Base-by-base conservation (phyloP, 2,888 invertebrate genomes). In the Didymodactylos carnosus region DNA sequence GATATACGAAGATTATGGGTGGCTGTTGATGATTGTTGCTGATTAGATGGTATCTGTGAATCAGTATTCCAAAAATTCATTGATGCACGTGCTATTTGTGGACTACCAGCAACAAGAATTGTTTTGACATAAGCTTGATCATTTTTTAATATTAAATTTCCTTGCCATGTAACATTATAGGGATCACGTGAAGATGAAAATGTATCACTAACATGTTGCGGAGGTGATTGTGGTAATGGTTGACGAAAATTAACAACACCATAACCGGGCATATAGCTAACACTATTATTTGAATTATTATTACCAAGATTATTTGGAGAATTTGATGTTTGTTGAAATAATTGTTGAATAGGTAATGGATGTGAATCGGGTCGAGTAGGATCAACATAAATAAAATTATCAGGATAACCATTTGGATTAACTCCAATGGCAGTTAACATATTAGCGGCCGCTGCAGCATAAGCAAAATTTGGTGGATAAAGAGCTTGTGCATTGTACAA, bases 1-100 rank as follows among this genome's bases (percentile, higher is more conserved):
- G 92, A 92, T 80, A 98, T 94, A 78, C 94, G 88, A 76, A 97
- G 16, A 51, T 75, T 72, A 25, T 62, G 69, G n/a, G n/a, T n/a
- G n/a, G n/a, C n/a, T 51, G 39, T 29, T 72, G 53, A 51, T 1
- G 51, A 13, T 49, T 51, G 25, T 53, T 40, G 39, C 51, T 29
- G 13, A 43, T 40, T 39, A 11, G 72, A 25, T 13, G 51, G 7
- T 53, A 25, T 3, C 1, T 23, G 7, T 53, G 72, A 46, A n/a
- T 74, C 74, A 14, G 71, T 35, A 69, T 53, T 70, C 74, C 71
- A 71, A 71, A 71, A 71, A 25, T 46, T 69, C 62, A 74, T 43
- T 41, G 75, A 73, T 29, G 70, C 51, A 40, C 51, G 46, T 23
- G 75, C 73, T 51, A 73, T 71, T 39, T 74, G 71, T 39, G 71